These are phyloP conservation scores for Drosophila anceps DNA, from an alignment of 2,888 invertebrate species.

Conservation along the genomic window DNA sequence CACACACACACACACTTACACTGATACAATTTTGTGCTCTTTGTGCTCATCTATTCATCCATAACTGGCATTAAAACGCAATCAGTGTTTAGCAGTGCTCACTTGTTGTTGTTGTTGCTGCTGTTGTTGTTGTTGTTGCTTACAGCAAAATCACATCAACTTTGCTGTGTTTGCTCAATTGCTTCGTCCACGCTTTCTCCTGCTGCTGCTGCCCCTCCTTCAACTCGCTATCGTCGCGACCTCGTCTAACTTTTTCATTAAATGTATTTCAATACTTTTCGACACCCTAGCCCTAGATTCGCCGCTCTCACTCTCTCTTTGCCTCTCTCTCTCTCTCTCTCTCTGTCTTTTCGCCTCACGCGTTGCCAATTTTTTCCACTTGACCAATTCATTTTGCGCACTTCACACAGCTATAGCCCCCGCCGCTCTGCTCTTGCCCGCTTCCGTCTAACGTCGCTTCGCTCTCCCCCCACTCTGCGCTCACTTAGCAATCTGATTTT, in stretches of 20 bases:
- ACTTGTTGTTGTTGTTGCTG: conserved; percentile 22
- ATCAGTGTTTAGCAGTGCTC: conserved; percentile 71
- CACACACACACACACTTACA: neutral
- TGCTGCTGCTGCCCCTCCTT: neutral
- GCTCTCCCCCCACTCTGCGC: neutral
- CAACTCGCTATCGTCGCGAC: conserved; percentile 28
- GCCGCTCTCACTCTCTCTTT: neutral
- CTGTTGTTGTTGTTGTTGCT: conserved; percentile 43
- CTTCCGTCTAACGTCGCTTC: neutral
- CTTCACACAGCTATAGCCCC: conserved; percentile 50
- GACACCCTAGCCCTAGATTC: conserved; percentile 17
- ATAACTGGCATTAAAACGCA: conserved; percentile 78
- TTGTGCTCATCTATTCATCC: conserved; percentile 60
- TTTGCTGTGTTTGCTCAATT: conserved; percentile 62
- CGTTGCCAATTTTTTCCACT: conserved; percentile 76
- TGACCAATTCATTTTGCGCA: conserved; percentile 78
- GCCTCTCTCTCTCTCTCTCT: neutral
- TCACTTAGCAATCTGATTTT: conserved; percentile 69
- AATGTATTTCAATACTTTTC: conserved; percentile 79
- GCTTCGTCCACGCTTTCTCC: conserved; percentile 43
- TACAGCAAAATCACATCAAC: conserved; percentile 74
- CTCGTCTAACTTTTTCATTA: conserved; percentile 74
- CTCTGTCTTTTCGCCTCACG: conserved; percentile 15
- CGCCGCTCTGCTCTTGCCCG: neutral
- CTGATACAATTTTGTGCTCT: conserved; percentile 10